Conservation (phyloP, 2,888 invertebrate genomes). For the Mongoloraphidia duomilia region DNA sequence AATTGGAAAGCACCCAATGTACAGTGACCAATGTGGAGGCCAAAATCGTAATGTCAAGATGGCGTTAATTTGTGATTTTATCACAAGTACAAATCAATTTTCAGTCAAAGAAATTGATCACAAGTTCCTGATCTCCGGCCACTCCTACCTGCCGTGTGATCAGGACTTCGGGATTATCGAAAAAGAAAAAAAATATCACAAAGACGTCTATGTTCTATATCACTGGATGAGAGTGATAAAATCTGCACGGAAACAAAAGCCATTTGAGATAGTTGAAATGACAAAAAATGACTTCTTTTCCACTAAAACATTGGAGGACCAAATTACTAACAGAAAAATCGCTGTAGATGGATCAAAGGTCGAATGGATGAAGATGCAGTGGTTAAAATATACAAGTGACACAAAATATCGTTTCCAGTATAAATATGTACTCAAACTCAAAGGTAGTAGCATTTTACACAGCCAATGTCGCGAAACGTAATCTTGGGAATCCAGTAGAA, state of each 20-base stretch:
- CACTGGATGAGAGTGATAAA: not conserved
- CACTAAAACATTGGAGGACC: slow-evolving; percentile 9
- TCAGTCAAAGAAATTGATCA: not conserved
- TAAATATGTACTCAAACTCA: too few relatives aligned
- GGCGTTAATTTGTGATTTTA: not conserved
- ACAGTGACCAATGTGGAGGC: too few relatives aligned
- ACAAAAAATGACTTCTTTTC: slow-evolving; percentile 8
- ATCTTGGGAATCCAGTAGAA: too few relatives aligned
- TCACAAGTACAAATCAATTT: not conserved
- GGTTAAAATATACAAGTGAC: too few relatives aligned
- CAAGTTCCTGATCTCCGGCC: not conserved
- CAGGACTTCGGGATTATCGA: not conserved
- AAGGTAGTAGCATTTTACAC: too few relatives aligned
- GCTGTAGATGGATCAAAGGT: not conserved
- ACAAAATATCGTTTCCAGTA: too few relatives aligned
- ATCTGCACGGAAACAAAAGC: slow-evolving; percentile 8
- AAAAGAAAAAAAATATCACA: not conserved
- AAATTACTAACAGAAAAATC: slow-evolving; percentile 11
- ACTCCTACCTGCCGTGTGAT: not conserved
- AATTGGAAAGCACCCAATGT: too few relatives aligned
- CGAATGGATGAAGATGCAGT: not conserved
- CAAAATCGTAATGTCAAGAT: not conserved
- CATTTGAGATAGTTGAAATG: slow-evolving; percentile 10
- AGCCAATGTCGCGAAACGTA: too few relatives aligned
- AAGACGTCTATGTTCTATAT: not conserved